Evolutionary conservation across 2,113 vertebrate species (phyloP), one percentile per base, ranked within the genome.

Genomic region (Cyprinodon tularosa): DNA sequence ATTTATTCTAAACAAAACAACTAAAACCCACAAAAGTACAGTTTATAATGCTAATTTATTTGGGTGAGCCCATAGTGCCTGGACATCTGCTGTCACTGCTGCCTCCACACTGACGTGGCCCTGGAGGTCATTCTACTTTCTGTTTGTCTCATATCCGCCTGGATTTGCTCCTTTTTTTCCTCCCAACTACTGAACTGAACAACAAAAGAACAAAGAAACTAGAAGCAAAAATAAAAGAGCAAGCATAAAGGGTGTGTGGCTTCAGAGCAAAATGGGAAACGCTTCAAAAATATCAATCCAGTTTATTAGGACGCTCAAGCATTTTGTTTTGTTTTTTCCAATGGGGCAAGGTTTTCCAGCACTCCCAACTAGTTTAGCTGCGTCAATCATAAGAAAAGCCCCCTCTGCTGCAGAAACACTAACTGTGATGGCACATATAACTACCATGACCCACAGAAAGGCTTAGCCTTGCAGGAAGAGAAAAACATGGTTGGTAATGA

Each of bases 401-500:
- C 17, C 20, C 17, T 20, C 50, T 17, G 2, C 8, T 29, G 29
- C 29, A 29, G 29, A 29, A 29, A 29, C 29, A 29, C 29, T 29
- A 29, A 29, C 29, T 29, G 29, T 29, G 4, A 57, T 53, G 50
- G 7, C 50, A 53, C 50, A 53, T 45, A 45, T 1, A 45, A 45
- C 44, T 45, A 45, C 44, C 44, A 45, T 57, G 50, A 9, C 50
- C 7, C 17, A 9, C 50, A 79, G 57, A 17, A 53, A 71, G 50
- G 62, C 68, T 81, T 42, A 78, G 47, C 42, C 8, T 11, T 44
- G 72, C 44, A 74, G 67, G 73, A 42, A 65, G 65, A 53, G 45
- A 47, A n/a, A 13, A 71, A 22, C 66, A 67, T 1, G 40, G 72
- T 68, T 47, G 22, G 62, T 64, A 39, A 76, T 79, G 72, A 84